These are phyloP conservation scores for Cylindroiulus punctatus DNA, from an alignment of 2,888 invertebrate genomes.

Conservation along the genomic window DNA sequence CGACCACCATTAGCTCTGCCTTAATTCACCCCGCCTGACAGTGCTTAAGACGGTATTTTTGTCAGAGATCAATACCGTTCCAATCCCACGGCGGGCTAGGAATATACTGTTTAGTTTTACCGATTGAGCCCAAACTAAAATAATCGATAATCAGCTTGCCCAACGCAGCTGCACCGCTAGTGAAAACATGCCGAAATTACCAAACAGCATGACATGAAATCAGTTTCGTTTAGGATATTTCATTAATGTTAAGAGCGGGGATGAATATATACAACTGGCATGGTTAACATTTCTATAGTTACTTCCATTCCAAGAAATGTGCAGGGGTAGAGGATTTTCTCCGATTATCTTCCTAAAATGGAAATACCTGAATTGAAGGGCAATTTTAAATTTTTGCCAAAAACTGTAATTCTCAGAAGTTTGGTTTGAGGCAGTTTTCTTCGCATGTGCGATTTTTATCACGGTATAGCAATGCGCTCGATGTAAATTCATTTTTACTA, in stretches of 20 bases:
- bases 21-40: conserved; percentile 41
- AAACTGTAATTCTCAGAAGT: background rate
- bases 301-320: too few relatives aligned
- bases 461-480: background rate
- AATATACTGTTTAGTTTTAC: background rate
- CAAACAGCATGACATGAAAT: background rate
- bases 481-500: background rate
- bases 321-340: too few relatives aligned
- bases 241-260: background rate
- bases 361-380: background rate
- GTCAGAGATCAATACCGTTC: conserved; percentile 12
- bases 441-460: background rate
- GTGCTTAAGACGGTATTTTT: conserved; percentile 9
- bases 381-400: background rate
- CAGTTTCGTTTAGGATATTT: background rate
- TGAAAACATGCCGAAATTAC: background rate
- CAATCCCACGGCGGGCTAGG: background rate
- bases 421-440: background rate
- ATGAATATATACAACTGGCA: too few relatives aligned
- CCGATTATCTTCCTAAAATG: too few relatives aligned
- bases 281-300: too few relatives aligned
- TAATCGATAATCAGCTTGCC: conserved; percentile 19
- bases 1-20: conserved; percentile 45
- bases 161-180: background rate
- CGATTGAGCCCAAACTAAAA: conserved; percentile 17